Evolutionary conservation across 2,113 vertebrate species (phyloP), one percentile per base, ranked within the genome.

Genomic region (Scartelaos histophorus): DNA sequence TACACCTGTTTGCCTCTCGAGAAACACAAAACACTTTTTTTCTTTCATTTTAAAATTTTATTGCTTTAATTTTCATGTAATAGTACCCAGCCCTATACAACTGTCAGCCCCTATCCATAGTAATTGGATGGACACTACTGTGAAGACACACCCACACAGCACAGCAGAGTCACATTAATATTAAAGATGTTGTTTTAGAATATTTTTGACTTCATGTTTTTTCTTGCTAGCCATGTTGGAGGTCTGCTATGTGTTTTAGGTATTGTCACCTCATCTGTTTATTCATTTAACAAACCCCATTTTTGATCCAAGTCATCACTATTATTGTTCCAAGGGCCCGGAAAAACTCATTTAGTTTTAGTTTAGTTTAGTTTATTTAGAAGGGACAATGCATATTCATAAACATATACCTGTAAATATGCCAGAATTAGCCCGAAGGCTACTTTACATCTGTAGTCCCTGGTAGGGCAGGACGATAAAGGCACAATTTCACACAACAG

Each of bases 191-290:
- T 43, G 22, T 22, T 21, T 61, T 61, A 34, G 3, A 51, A 13
- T 11, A 47, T 53, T 67, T 47, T 9, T 66, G 13, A 12, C 22
- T 60, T 38, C 3, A 29, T 61, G 66, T 43, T 22, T 64, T 24
- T 71, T 60, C 64, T 58, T 21, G 46, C 22, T 56, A 51, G 61
- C 58, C 69, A 34, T 19, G 74, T 62, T 46, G 47, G 65, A 46
- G 70, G 62, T 29, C 69, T 2, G 7, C 22, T 25, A 13, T 25
- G 24, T 58, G 24, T 61, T 56, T 61, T 17, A 58, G 21, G 56
- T 21, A 22, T 58, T 11, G 13, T 25, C 56, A 25, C 22, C 0
- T 24, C 56, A 16, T 25, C 13, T 15, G 11, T 3, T 16, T n/a
- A n/a, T n/a, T n/a, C n/a, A n/a, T n/a, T n/a, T n/a, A n/a, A n/a